Evolutionary conservation across 2,113 vertebrate genomes (phyloP).

Genomic region (Pagrus major): DNA sequence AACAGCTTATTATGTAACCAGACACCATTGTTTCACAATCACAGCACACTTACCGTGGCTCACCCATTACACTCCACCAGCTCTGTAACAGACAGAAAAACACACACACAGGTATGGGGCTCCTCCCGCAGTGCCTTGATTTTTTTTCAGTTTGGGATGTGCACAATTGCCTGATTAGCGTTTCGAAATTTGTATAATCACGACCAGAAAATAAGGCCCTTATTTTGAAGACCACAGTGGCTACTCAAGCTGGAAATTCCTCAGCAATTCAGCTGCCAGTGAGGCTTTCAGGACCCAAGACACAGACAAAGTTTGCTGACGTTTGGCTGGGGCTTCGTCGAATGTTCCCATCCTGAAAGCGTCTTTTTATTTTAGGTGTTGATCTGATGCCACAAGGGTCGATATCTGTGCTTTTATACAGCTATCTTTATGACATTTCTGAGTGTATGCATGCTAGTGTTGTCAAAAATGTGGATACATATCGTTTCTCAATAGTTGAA

Average conservation of each 20-base stretch:
- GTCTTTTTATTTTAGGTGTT: background rate
- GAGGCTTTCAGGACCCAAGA: conserved; percentile 31
- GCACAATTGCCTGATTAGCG: background rate
- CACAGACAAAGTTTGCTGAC: conserved; percentile 48
- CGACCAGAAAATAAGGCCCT: conserved; percentile 11
- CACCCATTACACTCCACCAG: conserved; percentile 55
- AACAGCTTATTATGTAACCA: conserved; percentile 85
- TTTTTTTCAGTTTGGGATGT: conserved; percentile 13
- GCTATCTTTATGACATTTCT: background rate
- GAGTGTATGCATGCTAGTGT: background rate
- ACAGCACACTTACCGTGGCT: conserved; percentile 83
- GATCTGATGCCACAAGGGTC: background rate
- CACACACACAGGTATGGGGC: background rate
- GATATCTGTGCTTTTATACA: background rate
- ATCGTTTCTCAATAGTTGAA: too few relatives aligned
- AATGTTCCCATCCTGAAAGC: conserved; percentile 14
- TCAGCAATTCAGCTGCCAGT: conserved; percentile 24
- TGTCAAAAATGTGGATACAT: too few relatives aligned
- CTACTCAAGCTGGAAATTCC: conserved; percentile 47
- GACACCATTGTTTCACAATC: conserved; percentile 86
- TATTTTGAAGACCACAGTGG: conserved; percentile 38
- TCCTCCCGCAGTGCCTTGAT: background rate
- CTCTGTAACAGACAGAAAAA: conserved; percentile 28
- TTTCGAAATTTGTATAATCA: conserved; percentile 52
- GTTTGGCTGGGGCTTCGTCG: conserved; percentile 27